These are phyloP conservation scores for Nematolebias whitei DNA, from an alignment of 2,113 vertebrate species.

Conservation along the genomic window DNA sequence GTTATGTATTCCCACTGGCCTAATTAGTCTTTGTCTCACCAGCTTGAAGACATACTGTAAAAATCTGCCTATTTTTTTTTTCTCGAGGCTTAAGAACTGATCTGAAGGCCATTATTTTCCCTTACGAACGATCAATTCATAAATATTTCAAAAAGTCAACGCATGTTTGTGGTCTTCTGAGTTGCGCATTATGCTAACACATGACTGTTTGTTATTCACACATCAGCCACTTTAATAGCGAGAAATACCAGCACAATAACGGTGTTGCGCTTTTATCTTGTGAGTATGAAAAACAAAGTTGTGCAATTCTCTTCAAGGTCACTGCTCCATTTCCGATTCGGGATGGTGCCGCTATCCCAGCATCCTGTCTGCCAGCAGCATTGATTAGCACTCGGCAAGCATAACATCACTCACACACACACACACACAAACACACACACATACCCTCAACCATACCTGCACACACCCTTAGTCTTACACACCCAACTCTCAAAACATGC, in stretches of 20 bases:
- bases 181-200: neutral
- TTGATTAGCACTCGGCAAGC: constrained; percentile 74
- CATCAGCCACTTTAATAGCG: neutral
- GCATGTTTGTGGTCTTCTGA: neutral
- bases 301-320: constrained; percentile 68
- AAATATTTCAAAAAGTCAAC: neutral
- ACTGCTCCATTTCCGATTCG: constrained; percentile 66
- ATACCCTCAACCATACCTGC: too few relatives aligned
- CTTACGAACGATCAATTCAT: constrained; percentile 2
- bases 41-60: neutral
- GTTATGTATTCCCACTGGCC: neutral
- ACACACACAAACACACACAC: constrained; percentile 11
- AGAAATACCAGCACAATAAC: neutral
- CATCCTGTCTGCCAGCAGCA: constrained; percentile 74
- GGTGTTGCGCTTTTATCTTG: constrained; percentile 7
- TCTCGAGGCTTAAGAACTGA: neutral
- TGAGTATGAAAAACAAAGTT: constrained; percentile 16
- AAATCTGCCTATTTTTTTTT: neutral
- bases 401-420: constrained; percentile 60
- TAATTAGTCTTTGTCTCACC: neutral
- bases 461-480: constrained; percentile 20
- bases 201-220: neutral
- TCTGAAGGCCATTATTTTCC: neutral
- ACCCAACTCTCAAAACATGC: constrained; percentile 15
- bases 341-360: constrained; percentile 64